Evolutionary conservation across 2,888 invertebrate genomes (phyloP), one percentile per base, ranked within the genome.

Genomic region (Harpalus rufipes): DNA sequence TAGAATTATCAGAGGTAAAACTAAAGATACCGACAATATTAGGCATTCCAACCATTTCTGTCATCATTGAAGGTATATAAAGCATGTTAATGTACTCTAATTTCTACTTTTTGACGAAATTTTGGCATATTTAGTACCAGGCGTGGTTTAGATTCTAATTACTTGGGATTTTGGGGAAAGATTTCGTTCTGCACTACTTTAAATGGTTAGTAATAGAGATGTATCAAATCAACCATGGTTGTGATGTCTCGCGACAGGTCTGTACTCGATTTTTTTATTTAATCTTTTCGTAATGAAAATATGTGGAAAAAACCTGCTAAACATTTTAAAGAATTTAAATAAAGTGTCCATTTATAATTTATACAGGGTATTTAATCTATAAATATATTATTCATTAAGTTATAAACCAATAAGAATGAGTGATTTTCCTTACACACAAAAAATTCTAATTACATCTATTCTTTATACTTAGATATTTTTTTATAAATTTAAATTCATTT

Each of bases 71-170:
- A 59, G 56, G 39, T 80, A 80, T 80, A 80, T 85, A 85, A 85
- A 85, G 80, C 44, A 80, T 59, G 7, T 85, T 85, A 41, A 85
- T 85, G 85, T 21, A 41, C 80, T 7, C 41, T 68, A 85, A 80
- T 59, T 58, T 72, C 56, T 32, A 79, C 80, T 68, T 80, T 51
- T 59, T 32, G 63, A 61, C 16, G 18, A 61, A 21, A 44, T 63
- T 59, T 12, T 59, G 59, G 44, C n/a, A 74, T 61, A 59, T 83
- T 44, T 78, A 78, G 32, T 8, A 78, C 10, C 83, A 58, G 82
- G 83, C 78, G 84, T 84, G 84, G 59, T 78, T 8, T 41, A 21
- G 12, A 76, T 84, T 78, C 84, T 84, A 84, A 84, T 84, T 84
- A 78, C 65, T 84, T 63, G 41, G 76, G 25, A 25, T 76, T 76